Conservation (phyloP, 2,113 vertebrate genomes). For the Myrmecophaga tridactyla region DNA sequence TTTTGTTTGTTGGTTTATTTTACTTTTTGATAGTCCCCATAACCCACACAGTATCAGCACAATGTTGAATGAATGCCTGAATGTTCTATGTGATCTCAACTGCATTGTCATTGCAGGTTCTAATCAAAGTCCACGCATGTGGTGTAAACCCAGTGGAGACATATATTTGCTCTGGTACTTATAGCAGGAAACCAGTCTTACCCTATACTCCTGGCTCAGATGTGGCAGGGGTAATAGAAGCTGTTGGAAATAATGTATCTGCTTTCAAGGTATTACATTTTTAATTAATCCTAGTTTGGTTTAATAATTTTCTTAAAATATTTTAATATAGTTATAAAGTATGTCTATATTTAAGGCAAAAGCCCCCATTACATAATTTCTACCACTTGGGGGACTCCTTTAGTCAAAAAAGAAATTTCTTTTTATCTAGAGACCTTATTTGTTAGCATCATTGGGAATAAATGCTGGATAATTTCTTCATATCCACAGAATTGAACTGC, state of each 20-base stretch:
- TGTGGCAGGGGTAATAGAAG: slow-evolving; percentile 88
- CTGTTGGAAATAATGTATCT: slow-evolving; percentile 85
- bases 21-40: background rate
- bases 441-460: background rate
- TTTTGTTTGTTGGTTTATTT: background rate
- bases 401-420: slow-evolving; percentile 48
- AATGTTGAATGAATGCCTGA: background rate
- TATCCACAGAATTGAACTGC: background rate
- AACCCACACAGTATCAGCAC: background rate
- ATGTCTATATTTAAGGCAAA: background rate
- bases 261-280: slow-evolving; percentile 87
- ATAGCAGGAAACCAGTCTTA: slow-evolving; percentile 82
- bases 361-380: background rate
- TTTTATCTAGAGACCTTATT: background rate
- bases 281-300: slow-evolving; percentile 12
- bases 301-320: background rate
- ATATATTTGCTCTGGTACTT: slow-evolving; percentile 90
- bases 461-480: background rate
- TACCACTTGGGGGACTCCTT: slow-evolving; percentile 63
- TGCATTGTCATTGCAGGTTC: slow-evolving; percentile 83
- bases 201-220: slow-evolving; percentile 93
- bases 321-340: slow-evolving; percentile 17
- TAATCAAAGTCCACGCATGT: slow-evolving; percentile 91
- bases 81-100: background rate
- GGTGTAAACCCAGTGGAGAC: slow-evolving; percentile 96